Conservation (phyloP, 1,140 invertebrate species). For the Bombus polaris region DNA sequence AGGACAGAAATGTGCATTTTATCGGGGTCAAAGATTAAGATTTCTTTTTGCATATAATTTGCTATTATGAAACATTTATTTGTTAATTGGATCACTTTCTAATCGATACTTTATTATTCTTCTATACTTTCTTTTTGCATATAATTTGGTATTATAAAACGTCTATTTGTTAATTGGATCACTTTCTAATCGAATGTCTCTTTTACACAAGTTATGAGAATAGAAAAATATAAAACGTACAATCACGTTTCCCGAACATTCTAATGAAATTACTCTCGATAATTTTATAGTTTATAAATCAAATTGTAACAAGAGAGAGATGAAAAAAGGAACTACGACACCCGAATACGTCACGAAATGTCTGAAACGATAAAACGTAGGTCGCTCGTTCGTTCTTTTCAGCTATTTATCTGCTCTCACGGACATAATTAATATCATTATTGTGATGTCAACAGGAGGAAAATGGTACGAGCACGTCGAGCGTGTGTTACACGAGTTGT, state of each 20-base stretch:
- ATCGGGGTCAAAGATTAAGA: neutral
- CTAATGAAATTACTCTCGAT: neutral
- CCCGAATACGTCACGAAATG: constrained; percentile 1
- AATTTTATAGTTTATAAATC: neutral
- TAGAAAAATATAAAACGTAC: no score
- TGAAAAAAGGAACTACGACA: neutral
- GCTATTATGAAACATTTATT: neutral
- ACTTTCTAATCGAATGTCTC: neutral
- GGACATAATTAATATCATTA: constrained; percentile 71
- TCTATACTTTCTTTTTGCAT: neutral
- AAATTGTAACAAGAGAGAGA: neutral
- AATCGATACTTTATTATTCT: no score
- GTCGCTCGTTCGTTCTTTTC: neutral
- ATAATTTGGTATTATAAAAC: neutral
- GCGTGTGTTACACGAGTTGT: constrained; percentile 63
- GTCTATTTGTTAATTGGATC: neutral
- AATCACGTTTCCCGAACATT: neutral
- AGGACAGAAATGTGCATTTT: neutral
- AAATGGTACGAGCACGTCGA: constrained; percentile 49
- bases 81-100: neutral
- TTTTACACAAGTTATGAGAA: no score
- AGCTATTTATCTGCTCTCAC: constrained; percentile 35
- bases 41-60: neutral
- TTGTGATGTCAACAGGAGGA: constrained; percentile 66
- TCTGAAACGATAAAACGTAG: constrained; percentile 34